Evolutionary conservation across 2,113 vertebrate species (phyloP), one percentile per base, ranked within the genome.

Genomic region (Pedetes capensis): DNA sequence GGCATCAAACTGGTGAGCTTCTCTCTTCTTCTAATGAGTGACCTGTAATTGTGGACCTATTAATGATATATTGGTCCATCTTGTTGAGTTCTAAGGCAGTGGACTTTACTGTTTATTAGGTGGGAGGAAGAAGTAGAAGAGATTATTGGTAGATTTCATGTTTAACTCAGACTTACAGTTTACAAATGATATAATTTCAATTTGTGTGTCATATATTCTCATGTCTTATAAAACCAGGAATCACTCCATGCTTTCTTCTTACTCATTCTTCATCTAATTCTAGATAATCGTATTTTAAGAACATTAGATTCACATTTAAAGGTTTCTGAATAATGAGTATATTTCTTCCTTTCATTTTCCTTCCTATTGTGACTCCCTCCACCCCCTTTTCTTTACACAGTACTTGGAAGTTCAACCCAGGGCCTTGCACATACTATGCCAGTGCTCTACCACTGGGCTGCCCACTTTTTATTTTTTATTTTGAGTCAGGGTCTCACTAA

Each of bases 1-100:
- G 99, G 99, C 61, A 99, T 99, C 97, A 99, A 99, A 89, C 98
- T 99, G 99, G 99, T 99, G 93, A 98, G 99, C 94, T 17, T 59
- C 59, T 80, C 27, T 37, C n/a, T 87, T 79, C 47, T 89, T 9
- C 89, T 81, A 34, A 29, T 20, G 69, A 55, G 32, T 80, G 64
- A 3, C 63, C 37, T 57, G 9, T 18, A 51, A 34, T 25, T 17
- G 49, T 66, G 59, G 69, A 20, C 68, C 14, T 57, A 0, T 37
- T 44, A 37, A 12, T 75, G 72, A 25, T 11, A 27, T 5, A 32
- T 29, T 0, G 14, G 37, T 69, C 47, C 39, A 37, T 37, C 57
- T 16, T 80, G 14, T 59, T 89, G 74, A 59, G 37, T 64, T 39
- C 12, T 32, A 13, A 37, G 63, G 12, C 10, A 34, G 39, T 59